Evolutionary conservation across 2,797 vertebrate genomes (phyloP), one percentile per base, ranked within the genome.

Genomic region (Steatocranus sp.): DNA sequence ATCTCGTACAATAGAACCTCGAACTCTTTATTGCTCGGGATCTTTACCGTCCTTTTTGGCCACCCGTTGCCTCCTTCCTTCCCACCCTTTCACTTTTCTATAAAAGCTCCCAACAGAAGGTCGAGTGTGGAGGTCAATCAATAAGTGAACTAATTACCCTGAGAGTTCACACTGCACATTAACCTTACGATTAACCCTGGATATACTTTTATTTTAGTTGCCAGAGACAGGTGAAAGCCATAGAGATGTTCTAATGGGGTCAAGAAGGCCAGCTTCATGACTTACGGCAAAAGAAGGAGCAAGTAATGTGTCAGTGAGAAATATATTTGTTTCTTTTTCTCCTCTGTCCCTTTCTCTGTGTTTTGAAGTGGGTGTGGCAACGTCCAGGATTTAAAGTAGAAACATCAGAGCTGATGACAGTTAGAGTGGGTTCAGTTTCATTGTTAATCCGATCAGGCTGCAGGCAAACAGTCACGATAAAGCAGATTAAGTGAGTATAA

Each of bases 81-180:
- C 56, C 56, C 32, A 61, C 32, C 7, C 49, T 81, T 78, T 78
- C 36, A 56, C 78, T 80, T 89, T 51, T 14, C 53, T 84, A 51
- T 92, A 88, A 93, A 89, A 82, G 81, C 70, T 82, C 88, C 80
- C 53, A 90, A 86, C 83, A 54, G 78, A 85, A 88, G 82, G 90
- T 82, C 88, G 83, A 91, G 83, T 80, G 82, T 70, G 15, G 81
- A 85, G 83, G 84, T 88, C 83, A 61, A 95, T 95, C 93, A 92
- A 92, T 93, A 85, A 91, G 85, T 87, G 85, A 78, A 85, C 87
- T 91, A 94, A 95, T 95, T 94, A 94, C 78, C 78, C 83, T 77
- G 79, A 78, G 85, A 83, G 82, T 85, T 89, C 79, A 58, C 78
- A 77, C 77, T 76, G 51, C 75, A 84, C 82, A 85, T 83, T 91